phyloP scores from a whole-genome alignment of 2,797 vertebrate genomes.

The Ptychobarbus kaznakovi region DNA sequence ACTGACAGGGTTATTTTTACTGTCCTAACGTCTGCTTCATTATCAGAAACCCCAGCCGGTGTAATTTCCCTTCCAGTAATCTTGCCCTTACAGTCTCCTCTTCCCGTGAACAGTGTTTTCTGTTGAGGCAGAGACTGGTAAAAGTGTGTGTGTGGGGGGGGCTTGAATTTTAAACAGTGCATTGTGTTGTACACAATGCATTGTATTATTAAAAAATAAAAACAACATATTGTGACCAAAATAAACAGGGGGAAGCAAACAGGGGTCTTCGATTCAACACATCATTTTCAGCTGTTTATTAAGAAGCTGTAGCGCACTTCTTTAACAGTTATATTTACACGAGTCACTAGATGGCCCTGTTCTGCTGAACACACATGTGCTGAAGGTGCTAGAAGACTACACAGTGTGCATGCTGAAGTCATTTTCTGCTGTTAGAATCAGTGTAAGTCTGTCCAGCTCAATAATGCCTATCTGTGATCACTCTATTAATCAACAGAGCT shows the following conservation, averaged over 20 bases:
- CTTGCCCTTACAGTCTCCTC: not conserved
- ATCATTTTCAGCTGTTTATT: too few species aligned
- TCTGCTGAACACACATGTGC: not conserved
- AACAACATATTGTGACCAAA: not conserved
- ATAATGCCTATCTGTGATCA: not conserved
- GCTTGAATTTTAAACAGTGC: not conserved
- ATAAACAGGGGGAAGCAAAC: not conserved
- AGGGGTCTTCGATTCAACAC: too few species aligned
- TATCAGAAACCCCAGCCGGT: not conserved
- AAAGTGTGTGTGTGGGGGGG: too few species aligned
- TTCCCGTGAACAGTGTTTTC: not conserved
- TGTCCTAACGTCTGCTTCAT: not conserved
- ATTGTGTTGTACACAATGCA: not conserved
- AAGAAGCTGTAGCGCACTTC: too few species aligned
- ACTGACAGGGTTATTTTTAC: not conserved
- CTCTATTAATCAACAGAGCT: not conserved
- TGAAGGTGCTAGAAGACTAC: not conserved
- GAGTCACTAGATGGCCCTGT: not conserved
- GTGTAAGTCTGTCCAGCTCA: not conserved
- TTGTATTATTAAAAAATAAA: not conserved
- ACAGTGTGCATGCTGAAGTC: not conserved
- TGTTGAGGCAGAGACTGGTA: not conserved
- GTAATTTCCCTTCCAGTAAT: not conserved
- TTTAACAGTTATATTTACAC: not conserved
- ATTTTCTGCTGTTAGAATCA: not conserved